phyloP scores from a whole-genome alignment of 2,113 vertebrate genomes.

The Oceanodroma tethys region DNA sequence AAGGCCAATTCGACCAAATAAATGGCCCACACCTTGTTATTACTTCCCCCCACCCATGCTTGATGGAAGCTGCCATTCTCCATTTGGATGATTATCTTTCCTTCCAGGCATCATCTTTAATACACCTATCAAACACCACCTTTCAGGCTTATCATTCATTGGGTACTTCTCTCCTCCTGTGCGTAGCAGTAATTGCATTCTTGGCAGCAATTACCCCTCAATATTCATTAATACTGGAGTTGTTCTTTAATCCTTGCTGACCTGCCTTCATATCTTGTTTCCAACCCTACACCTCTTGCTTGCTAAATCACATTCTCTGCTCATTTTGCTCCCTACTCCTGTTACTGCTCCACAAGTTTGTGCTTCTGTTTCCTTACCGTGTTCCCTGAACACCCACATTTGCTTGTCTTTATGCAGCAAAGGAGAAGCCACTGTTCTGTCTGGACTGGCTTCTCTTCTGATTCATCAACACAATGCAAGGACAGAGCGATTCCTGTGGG shows the following conservation, averaged over 20 bases:
- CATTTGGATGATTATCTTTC: neutral
- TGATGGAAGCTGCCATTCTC: neutral
- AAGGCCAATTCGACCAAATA: neutral
- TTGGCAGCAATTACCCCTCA: neutral
- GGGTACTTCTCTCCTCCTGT: neutral
- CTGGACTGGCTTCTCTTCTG: neutral
- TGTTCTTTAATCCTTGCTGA: neutral
- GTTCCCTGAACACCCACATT: neutral
- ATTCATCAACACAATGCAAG: neutral
- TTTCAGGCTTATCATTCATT: neutral
- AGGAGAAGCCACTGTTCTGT: neutral
- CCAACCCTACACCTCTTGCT: neutral
- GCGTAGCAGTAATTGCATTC: neutral
- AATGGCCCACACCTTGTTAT: neutral
- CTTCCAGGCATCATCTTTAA: neutral
- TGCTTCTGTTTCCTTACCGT: neutral
- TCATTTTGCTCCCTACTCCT: neutral
- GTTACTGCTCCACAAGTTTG: neutral
- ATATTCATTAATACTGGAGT: neutral
- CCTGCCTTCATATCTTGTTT: neutral
- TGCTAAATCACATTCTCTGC: neutral
- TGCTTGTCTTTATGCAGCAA: neutral
- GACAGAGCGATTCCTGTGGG: neutral
- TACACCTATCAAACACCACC: neutral
- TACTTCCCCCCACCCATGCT: accelerated